phyloP scores from a whole-genome alignment of 2,113 vertebrate genomes.

The Gadus macrocephalus region DNA sequence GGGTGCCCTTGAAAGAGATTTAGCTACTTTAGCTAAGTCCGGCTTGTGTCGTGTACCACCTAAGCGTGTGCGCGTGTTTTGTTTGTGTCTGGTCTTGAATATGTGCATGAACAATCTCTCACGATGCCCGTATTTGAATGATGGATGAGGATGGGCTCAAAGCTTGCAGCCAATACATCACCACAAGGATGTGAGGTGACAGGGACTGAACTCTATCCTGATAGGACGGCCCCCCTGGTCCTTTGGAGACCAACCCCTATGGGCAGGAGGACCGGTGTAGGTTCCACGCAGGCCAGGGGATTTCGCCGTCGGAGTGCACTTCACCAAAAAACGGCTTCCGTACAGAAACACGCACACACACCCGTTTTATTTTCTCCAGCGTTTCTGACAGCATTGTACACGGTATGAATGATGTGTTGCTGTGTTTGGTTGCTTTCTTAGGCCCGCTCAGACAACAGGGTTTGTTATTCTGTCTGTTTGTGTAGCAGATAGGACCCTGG shows the following conservation, averaged over 20 bases:
- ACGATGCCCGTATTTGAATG: no score
- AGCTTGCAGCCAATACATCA: no score
- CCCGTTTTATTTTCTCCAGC: no score
- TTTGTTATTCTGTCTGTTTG: slow-evolving; percentile 66
- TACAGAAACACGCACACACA: slow-evolving; percentile 10
- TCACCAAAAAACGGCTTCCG: no score
- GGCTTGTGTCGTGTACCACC: slow-evolving; percentile 40
- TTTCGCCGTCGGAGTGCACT: no score
- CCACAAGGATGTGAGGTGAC: no score
- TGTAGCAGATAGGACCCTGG: slow-evolving; percentile 59
- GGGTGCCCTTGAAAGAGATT: slow-evolving; percentile 59
- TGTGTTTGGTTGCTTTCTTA: slow-evolving; percentile 50
- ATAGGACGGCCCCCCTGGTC: no score
- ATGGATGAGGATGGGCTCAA: no score
- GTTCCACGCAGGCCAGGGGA: no score
- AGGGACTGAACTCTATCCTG: no score
- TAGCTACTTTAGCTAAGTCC: slow-evolving; percentile 48
- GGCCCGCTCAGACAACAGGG: slow-evolving; percentile 42
- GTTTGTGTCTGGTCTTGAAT: neutral
- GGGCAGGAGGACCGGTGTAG: no score
- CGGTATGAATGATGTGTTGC: slow-evolving; percentile 55
- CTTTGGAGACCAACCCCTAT: neutral
- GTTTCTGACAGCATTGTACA: neutral
- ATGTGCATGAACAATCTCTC: neutral
- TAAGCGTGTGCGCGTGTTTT: neutral